phyloP scores from a whole-genome alignment of 2,888 invertebrate species.

The Neelides folsomi region DNA sequence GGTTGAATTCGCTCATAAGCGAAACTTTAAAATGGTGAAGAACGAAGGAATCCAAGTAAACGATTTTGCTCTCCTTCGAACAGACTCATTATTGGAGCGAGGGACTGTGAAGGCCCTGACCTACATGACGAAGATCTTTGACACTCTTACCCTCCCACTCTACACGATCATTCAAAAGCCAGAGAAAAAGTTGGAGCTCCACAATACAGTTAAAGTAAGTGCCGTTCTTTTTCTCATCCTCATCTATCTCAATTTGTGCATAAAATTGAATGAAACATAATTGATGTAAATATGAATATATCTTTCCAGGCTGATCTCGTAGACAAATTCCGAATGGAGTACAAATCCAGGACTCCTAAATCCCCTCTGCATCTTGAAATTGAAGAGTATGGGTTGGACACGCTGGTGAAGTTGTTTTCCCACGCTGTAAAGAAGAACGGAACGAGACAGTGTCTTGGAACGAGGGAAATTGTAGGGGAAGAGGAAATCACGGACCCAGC shows the following conservation, averaged over 20 bases:
- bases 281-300: background rate
- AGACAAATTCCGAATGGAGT: slow-evolving; percentile 21
- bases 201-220: slow-evolving; percentile 61
- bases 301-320: slow-evolving; percentile 17
- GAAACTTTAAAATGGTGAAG: no score
- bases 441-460: slow-evolving; percentile 67
- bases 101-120: slow-evolving; percentile 43
- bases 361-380: slow-evolving; percentile 22
- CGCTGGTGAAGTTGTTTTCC: slow-evolving; percentile 69
- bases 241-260: background rate
- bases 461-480: slow-evolving; percentile 75
- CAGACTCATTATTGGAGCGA: slow-evolving; percentile 18
- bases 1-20: no score
- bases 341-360: slow-evolving; percentile 12
- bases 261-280: background rate
- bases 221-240: background rate
- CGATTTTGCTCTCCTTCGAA: background rate
- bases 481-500: slow-evolving; percentile 80
- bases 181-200: slow-evolving; percentile 65
- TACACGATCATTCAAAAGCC: slow-evolving; percentile 76
- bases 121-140: slow-evolving; percentile 70
- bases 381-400: slow-evolving; percentile 54
- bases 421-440: slow-evolving; percentile 61
- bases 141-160: slow-evolving; percentile 78
- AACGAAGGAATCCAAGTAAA: no score